Evolutionary conservation across 2,888 invertebrate species (phyloP), one percentile per base, ranked within the genome.

Genomic region (Syritta pipiens): DNA sequence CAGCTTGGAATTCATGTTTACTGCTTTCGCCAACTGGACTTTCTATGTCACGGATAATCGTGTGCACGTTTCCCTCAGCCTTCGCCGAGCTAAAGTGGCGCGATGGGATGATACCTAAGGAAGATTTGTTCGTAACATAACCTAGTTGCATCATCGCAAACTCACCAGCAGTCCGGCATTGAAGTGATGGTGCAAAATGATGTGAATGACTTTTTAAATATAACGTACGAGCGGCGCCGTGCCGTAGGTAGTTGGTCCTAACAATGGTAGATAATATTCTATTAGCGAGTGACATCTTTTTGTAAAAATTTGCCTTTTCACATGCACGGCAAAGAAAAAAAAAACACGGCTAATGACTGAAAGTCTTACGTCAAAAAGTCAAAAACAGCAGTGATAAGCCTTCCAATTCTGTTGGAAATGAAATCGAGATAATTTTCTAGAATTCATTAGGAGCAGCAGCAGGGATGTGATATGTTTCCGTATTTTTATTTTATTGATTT

Each of bases 1-100:
- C 99, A 0, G 99, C 98, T 89, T 98, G 97, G 87, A 99, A 99
- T 87, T 98, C 97, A 89, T 94, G 94, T 86, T 94, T 94, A 84
- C 93, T 92, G 12, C 83, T 81, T 0, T 82, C 71, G 1, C 84
- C 85, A 0, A 84, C 63, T 2, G 85, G 83, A 26, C 84, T 85
- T 59, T 86, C 86, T 0, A 82, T 83, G 10, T 85, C 83, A 0
- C 82, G 65, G 12, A 86, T 85, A 3, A 85, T 85, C 6, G 84
- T 83, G 51, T 85, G 85, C 40, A 63, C 9, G 28, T 59, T 65
- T 44, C 68, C 57, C 4, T 68, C 63, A 2, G 81, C 42, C 10
- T 79, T 40, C 6, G 81, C 83, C 1, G 81, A 67, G 55, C 83
- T 83, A 2, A 83, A 24, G 14, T 72, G 69, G 0, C 84, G 83